Evolutionary conservation across 2,797 vertebrate genomes (phyloP).

Genomic region (Rachycentron canadum): DNA sequence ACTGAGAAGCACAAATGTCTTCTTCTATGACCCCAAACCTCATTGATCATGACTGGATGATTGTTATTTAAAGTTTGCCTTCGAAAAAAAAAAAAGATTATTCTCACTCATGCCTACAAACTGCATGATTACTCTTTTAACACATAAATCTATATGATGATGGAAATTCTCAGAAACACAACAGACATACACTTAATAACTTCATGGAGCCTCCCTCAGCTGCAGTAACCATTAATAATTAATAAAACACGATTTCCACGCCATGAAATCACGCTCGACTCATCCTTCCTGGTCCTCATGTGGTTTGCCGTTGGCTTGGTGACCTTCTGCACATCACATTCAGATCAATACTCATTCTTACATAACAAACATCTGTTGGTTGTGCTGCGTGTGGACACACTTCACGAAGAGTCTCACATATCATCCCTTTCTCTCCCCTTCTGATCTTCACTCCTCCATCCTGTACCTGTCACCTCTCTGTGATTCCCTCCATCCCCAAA

Average conservation of each 20-base stretch:
- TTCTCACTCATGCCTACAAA: no score
- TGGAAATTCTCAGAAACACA: not conserved
- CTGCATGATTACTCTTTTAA: no score
- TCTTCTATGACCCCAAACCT: no score
- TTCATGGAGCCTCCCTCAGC: not conserved
- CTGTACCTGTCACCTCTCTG: conserved; percentile 26
- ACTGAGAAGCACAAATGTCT: no score
- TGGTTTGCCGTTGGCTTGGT: not conserved
- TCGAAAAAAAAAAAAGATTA: no score
- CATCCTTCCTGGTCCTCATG: conserved; percentile 8
- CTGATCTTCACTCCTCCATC: conserved; percentile 19
- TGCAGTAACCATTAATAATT: not conserved
- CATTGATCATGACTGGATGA: no score
- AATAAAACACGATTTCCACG: not conserved
- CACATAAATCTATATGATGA: not conserved
- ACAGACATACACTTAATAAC: not conserved
- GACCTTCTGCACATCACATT: conserved; percentile 14
- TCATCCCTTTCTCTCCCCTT: not conserved
- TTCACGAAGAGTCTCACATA: not conserved
- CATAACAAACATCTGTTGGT: conserved; percentile 25
- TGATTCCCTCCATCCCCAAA: conserved; percentile 12
- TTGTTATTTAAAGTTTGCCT: no score
- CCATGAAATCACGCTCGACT: not conserved
- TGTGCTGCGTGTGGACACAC: not conserved
- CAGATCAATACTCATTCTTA: conserved; percentile 29